Evolutionary conservation across 2,888 invertebrate genomes (phyloP), one percentile per base, ranked within the genome.

Genomic region (Penaeus monodon): DNA sequence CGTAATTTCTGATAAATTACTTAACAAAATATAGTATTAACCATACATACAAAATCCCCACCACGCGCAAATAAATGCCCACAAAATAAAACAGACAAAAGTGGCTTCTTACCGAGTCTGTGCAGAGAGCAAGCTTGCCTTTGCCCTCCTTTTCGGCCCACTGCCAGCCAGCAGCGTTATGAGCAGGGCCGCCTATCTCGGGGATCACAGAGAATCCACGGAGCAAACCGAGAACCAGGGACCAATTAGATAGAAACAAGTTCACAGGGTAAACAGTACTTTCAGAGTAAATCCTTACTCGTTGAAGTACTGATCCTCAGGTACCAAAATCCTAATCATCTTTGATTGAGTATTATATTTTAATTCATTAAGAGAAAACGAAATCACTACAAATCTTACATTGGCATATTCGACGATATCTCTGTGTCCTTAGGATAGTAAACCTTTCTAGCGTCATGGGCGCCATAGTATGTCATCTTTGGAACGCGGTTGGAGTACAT

Each of bases 131-230:
- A 68, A 97, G 93, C 85, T 96, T 95, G 1, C 97, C 97, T 81
- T 96, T 93, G 0, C 96, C 95, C 95, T 91, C 95, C 96, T 92
- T 95, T 95, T 33, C 94, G 1, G 96, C 96, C 96, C 96, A 96
- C 91, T 96, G 95, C 91, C 91, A 91, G 24, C 91, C 91, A 92
- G 96, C 96, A 76, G 96, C 96, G 27, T 96, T 96, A 92, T 97
- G 97, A 88, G 97, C 97, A 0, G 98, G 98, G 83, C 96, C 97
- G 92, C 98, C 98, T 91, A 97, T 96, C 93, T 98, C 98, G 0
- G 98, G 98, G 91, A 98, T 92, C 22, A 98, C 95, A 68, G 97
- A 94, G 84, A 98, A 95, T 0, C 98, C 98, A 79, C 97, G 94
- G 65, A 95, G 92, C 90, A n/a, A 95, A 94, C 0, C 73, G 79